A percentile compares a stretch with the other conserved stretches of the same genome.
These are phyloP conservation scores for Aplochiton taeniatus DNA, from an alignment of 2,797 vertebrate genomes.

Conservation along the genomic window DNA sequence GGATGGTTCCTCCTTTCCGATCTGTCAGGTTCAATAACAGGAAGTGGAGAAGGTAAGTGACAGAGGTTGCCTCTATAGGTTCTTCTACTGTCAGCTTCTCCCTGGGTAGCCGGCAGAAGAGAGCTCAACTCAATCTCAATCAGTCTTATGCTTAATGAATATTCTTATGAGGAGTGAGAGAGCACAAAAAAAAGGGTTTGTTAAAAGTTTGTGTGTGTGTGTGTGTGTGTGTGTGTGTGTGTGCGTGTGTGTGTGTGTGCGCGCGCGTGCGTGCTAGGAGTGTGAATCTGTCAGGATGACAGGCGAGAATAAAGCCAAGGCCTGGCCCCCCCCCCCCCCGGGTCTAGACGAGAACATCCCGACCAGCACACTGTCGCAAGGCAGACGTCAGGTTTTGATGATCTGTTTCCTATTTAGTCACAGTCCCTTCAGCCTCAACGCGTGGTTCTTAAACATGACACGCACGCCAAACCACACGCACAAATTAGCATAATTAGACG, in stretches of 20 bases:
- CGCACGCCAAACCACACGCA: too few relatives aligned
- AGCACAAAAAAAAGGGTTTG: too few relatives aligned
- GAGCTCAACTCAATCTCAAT: constrained; percentile 51
- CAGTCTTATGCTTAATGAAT: constrained; percentile 53
- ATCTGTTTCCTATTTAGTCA: too few relatives aligned
- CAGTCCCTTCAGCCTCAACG: too few relatives aligned
- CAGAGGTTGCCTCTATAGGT: constrained; percentile 43
- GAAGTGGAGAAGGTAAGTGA: constrained; percentile 42
- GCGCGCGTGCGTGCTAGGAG: background rate
- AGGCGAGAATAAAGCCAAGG: background rate
- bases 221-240: too few relatives aligned
- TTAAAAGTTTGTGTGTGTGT: too few relatives aligned
- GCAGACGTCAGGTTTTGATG: too few relatives aligned
- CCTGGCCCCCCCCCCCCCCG: background rate
- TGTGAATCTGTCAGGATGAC: constrained; percentile 2
- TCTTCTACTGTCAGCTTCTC: constrained; percentile 33
- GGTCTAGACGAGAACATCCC: background rate
- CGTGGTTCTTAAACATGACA: too few relatives aligned
- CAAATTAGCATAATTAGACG: too few relatives aligned
- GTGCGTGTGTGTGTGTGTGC: too few relatives aligned
- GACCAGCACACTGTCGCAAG: background rate
- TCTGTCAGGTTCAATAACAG: constrained; percentile 48
- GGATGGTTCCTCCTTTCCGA: constrained; percentile 36
- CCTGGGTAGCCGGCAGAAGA: constrained; percentile 32
- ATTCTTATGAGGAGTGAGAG: constrained; percentile 41